Base-by-base conservation (phyloP, 2,888 invertebrate species). In the Heteromyza rotundicornis region DNA sequence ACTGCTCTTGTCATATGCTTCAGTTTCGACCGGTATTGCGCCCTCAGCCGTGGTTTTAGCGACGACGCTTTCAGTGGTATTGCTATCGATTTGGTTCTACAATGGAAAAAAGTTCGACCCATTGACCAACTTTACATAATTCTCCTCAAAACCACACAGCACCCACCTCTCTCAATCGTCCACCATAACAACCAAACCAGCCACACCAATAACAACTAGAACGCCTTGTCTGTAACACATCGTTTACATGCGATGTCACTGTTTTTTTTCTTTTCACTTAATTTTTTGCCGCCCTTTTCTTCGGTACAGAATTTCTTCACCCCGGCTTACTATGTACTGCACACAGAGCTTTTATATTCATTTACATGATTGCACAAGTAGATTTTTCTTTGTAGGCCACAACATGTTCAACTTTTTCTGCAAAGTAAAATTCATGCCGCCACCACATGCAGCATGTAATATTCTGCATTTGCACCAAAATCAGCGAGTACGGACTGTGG, bases 51-150 rank as follows among this genome's bases (percentile, higher is more conserved):
- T 32, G 32, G 5, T 12, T 32, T 32, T 32, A 12, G 12, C 32
- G 32, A 8, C 12, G 32, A 32, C 32, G 32, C 12, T 32, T 12
- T 32, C 7, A 32, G 12, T 32, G 32, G 32, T 32, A 12, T 32
- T 12, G 32, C 7, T 32, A n/a, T n/a, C n/a, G n/a, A n/a, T n/a
- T n/a, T n/a, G n/a, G n/a, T n/a, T n/a, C n/a, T n/a, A n/a, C n/a
- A n/a, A n/a, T 8, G 12, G 32, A 32, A 32, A 32, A 40, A 40
- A 40, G 12, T 47, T 32, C 77, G 70, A 78, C 76, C 77, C 71
- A 77, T 72, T 75, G 74, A 78, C 78, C 78, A 78, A 78, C 66
- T 75, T 77, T 65, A 40, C 40, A 14, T 40, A 3, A 40, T 5
- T 5, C 32, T 8, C 7, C 12, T 32, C n/a, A n/a, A n/a, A n/a